Conservation (phyloP, 30 jellyfish, hydroid and myxozoan species). For the Turritopsis rubra region DNA sequence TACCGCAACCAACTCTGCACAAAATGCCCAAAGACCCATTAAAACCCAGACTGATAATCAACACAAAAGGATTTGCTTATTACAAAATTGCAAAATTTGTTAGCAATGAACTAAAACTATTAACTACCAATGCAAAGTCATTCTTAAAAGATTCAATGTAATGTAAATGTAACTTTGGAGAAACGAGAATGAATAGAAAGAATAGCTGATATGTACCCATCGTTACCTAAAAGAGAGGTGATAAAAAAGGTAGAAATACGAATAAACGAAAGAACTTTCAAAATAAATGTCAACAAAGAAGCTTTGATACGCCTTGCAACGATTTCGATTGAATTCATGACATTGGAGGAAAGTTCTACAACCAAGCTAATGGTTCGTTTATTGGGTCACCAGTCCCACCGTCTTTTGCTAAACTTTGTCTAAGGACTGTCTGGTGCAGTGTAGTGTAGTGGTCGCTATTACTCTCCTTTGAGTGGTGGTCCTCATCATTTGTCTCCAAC, state of each 20-base stretch:
- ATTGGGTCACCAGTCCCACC: slow-evolving; percentile 5
- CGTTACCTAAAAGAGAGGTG: too few relatives aligned
- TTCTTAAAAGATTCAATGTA: neutral
- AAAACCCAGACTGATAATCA: neutral
- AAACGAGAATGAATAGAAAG: neutral
- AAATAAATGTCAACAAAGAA: neutral
- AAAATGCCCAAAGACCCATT: neutral
- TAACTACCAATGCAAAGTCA: neutral
- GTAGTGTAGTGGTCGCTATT: too few relatives aligned
- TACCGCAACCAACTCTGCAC: neutral
- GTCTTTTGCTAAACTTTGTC: too few relatives aligned
- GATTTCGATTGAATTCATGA: neutral
- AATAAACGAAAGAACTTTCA: neutral
- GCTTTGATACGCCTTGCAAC: neutral
- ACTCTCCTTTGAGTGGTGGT: too few relatives aligned
- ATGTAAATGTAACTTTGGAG: neutral
- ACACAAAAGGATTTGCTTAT: neutral
- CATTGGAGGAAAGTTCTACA: neutral
- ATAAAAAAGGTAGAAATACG: too few relatives aligned
- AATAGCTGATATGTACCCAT: too few relatives aligned
- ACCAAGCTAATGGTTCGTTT: slow-evolving; percentile 2
- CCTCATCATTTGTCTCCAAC: too few relatives aligned
- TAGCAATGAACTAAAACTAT: neutral
- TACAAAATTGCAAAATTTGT: neutral
- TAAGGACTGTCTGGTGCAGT: too few relatives aligned